Percentiles rank a stretch among this genome's conserved stretches.
These are phyloP conservation scores for Nycteola revayana DNA, from an alignment of 2,888 invertebrate genomes.

Conservation along the genomic window DNA sequence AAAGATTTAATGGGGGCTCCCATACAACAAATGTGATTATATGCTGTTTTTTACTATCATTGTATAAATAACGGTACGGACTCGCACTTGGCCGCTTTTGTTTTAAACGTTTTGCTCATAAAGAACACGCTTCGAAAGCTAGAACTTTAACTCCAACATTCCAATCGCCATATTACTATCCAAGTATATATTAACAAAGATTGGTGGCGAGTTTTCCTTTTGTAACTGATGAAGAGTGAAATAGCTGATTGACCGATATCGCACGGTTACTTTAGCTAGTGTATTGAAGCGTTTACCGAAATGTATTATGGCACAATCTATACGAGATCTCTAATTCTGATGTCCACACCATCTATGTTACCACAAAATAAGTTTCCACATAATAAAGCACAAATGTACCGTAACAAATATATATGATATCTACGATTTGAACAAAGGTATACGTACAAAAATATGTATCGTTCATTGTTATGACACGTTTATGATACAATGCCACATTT, in stretches of 20 bases:
- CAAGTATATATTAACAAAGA: not conserved
- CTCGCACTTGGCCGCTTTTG: too few relatives aligned
- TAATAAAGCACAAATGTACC: slow-evolving; percentile 69
- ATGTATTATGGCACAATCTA: slow-evolving; percentile 39
- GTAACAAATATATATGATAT: slow-evolving; percentile 59
- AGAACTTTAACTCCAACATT: too few relatives aligned
- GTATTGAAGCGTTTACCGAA: slow-evolving; percentile 18
- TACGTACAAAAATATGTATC: slow-evolving; percentile 39
- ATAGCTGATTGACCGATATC: slow-evolving; percentile 21
- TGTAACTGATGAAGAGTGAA: slow-evolving; percentile 27
- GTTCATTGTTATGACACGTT: slow-evolving; percentile 40
- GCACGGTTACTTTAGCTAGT: slow-evolving; percentile 14
- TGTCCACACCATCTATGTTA: slow-evolving; percentile 26
- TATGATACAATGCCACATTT: too few relatives aligned
- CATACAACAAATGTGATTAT: too few relatives aligned
- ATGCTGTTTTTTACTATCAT: too few relatives aligned
- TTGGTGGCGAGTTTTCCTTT: slow-evolving; percentile 9
- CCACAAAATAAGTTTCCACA: slow-evolving; percentile 59
- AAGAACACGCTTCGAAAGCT: too few relatives aligned
- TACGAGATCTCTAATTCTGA: slow-evolving; percentile 34
- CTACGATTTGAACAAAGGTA: slow-evolving; percentile 34
- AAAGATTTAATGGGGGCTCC: too few relatives aligned
- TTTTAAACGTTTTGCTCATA: too few relatives aligned
- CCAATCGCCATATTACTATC: too few relatives aligned
- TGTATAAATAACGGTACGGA: too few relatives aligned